These are phyloP conservation scores for Tragelaphus imberbis DNA, from an alignment of 2,113 vertebrate species.

Conservation along the genomic window DNA sequence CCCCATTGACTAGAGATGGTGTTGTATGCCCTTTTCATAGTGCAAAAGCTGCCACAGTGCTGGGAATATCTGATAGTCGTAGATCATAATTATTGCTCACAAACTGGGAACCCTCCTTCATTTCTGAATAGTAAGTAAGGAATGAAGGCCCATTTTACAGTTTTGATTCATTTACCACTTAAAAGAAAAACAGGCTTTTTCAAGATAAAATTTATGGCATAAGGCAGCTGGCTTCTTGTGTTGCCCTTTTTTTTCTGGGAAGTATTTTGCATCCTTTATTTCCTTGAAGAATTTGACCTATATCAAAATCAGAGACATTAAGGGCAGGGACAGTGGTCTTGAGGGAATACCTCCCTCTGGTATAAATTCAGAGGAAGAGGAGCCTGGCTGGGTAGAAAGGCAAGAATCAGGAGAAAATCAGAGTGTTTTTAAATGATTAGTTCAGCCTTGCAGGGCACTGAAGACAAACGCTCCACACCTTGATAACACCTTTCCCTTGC, in stretches of 20 bases:
- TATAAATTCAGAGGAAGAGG: background rate
- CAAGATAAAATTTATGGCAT: background rate
- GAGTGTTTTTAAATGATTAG: background rate
- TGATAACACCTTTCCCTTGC: too few species aligned
- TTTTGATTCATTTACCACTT: background rate
- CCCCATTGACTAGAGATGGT: background rate
- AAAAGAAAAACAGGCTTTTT: background rate
- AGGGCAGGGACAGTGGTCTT: background rate
- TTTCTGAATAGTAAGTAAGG: background rate
- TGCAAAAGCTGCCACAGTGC: too few species aligned
- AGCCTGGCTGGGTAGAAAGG: background rate
- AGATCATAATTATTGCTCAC: background rate
- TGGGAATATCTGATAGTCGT: fast-evolving
- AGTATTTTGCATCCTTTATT: background rate
- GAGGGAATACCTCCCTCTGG: background rate
- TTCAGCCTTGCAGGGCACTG: background rate
- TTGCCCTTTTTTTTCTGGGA: background rate
- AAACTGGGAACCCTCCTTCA: background rate
- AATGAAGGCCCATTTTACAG: background rate
- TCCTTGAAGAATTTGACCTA: background rate
- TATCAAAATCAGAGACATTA: background rate
- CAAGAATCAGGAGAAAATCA: background rate
- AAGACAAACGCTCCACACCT: too few species aligned
- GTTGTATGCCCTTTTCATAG: fast-evolving
- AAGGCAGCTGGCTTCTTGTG: background rate